A percentile compares a stretch with the other conserved stretches of the same genome.
phyloP scores from a whole-genome alignment of 2,888 invertebrate species.

The Apamea crenata region DNA sequence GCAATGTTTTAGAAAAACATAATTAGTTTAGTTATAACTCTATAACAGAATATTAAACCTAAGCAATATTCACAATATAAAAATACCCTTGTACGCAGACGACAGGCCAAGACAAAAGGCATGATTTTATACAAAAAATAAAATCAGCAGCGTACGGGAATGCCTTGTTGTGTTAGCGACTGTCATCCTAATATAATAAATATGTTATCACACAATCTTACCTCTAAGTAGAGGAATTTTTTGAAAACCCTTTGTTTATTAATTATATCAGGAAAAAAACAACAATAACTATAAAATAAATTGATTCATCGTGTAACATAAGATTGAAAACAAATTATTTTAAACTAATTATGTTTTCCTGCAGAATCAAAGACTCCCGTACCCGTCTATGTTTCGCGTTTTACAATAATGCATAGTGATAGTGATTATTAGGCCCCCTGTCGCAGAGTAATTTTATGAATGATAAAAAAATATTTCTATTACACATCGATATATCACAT shows the following conservation, averaged over 20 bases:
- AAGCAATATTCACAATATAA: constrained; percentile 84
- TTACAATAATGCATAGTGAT: constrained; percentile 71
- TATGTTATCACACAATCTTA: constrained; percentile 87
- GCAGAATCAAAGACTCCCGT: constrained; percentile 89
- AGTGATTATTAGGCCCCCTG: constrained; percentile 78
- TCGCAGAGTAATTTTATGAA: constrained; percentile 84
- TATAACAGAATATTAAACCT: constrained; percentile 82
- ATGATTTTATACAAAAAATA: constrained; percentile 90
- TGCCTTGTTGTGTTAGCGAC: constrained; percentile 89
- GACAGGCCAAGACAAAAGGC: constrained; percentile 90
- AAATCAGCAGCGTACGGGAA: constrained; percentile 89
- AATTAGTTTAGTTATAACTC: constrained; percentile 83
- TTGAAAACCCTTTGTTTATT: constrained; percentile 69
- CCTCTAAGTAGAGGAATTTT: constrained; percentile 78
- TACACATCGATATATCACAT: constrained; percentile 84
- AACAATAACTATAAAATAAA: constrained; percentile 69
- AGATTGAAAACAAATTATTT: constrained; percentile 70
- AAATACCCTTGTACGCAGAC: constrained; percentile 87
- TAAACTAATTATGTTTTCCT: constrained; percentile 88
- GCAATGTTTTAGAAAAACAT: constrained; percentile 86
- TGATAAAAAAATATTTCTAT: constrained; percentile 84
- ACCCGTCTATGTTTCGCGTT: constrained; percentile 86
- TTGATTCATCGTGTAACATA: constrained; percentile 66
- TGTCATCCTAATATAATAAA: constrained; percentile 88
- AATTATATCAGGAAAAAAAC: constrained; percentile 62